These are phyloP conservation scores for Craseonycteris thonglongyai DNA, from an alignment of 2,113 vertebrate species.

Conservation along the genomic window DNA sequence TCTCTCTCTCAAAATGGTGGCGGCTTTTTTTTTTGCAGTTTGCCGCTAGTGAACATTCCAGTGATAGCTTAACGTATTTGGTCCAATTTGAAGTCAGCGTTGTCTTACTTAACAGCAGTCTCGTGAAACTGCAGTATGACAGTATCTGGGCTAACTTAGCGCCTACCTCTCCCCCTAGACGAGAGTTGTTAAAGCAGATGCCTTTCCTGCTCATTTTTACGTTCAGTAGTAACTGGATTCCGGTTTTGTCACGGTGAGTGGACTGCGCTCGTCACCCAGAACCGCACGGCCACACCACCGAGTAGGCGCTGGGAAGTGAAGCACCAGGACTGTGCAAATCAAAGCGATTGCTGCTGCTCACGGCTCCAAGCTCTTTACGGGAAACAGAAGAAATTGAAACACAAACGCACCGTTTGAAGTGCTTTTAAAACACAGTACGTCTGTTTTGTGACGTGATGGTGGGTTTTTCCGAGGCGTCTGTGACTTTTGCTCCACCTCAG, in stretches of 20 bases:
- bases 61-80: constrained; percentile 21
- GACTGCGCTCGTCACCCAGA: background rate
- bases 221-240: background rate
- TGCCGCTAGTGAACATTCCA: background rate
- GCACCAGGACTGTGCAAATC: background rate
- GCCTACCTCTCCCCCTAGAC: background rate
- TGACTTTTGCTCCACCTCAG: constrained; percentile 15
- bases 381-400: constrained; percentile 9
- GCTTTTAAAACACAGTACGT: background rate
- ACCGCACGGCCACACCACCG: background rate
- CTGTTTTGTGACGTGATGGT: background rate
- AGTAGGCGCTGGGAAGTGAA: background rate
- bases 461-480: background rate
- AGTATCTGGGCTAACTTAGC: background rate
- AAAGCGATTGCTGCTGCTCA: background rate
- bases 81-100: constrained; percentile 51
- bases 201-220: background rate
- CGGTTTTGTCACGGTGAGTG: background rate
- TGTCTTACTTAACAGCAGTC: background rate
- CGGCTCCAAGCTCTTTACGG: background rate
- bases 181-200: background rate
- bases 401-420: background rate
- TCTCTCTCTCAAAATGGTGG: too few species aligned
- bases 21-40: background rate
- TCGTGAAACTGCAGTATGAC: background rate